Base-by-base conservation (phyloP, 30 jellyfish, hydroid and myxozoan genomes). In the Turritopsis rubra region DNA sequence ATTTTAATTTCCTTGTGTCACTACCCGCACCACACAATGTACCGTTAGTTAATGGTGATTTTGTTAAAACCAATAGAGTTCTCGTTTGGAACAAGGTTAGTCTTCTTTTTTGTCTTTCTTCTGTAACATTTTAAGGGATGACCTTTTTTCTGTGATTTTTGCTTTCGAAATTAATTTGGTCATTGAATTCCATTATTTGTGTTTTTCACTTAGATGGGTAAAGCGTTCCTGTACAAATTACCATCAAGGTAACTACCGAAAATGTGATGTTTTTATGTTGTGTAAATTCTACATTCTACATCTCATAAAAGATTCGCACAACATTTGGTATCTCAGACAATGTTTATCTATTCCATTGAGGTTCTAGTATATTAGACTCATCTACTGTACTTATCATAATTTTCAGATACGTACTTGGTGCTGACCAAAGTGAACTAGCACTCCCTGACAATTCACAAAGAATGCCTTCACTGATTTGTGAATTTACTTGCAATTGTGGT, bases 41-140 rank as follows among this genome's bases (percentile, higher is more conserved):
- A 24, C 83, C 99, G 18, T 72, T 93, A 78, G 77, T 65, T 23
- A 93, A 95, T 16, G 99, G 99, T 1, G 99, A 93, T 54, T 93
- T 93, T 75, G 96, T 93, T 29, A 96, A 96, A 24, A 90, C 99
- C 19, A 81, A 93, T 81, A 86, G 99, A 20, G 99, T 88, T 19
- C 87, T 93, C 7, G 75, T 93, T 52, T 93, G 99, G 99, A 95
- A 93, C 83, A 93, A 93, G 96, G 99, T 93, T 41, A 41, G 60
- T 41, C 13, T 3, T 41, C n/a, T 29, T n/a, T n/a, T n/a, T n/a
- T n/a, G n/a, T n/a, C n/a, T n/a, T n/a, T n/a, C n/a, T n/a, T n/a
- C n/a, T n/a, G n/a, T n/a, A n/a, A n/a, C n/a, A n/a, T n/a, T n/a
- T n/a, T n/a, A n/a, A n/a, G n/a, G n/a, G n/a, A n/a, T n/a, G n/a